Percentiles rank a stretch among this genome's conserved stretches.
These are phyloP conservation scores for Caligus rogercresseyi DNA, from an alignment of 1,140 invertebrate genomes.

Conservation along the genomic window DNA sequence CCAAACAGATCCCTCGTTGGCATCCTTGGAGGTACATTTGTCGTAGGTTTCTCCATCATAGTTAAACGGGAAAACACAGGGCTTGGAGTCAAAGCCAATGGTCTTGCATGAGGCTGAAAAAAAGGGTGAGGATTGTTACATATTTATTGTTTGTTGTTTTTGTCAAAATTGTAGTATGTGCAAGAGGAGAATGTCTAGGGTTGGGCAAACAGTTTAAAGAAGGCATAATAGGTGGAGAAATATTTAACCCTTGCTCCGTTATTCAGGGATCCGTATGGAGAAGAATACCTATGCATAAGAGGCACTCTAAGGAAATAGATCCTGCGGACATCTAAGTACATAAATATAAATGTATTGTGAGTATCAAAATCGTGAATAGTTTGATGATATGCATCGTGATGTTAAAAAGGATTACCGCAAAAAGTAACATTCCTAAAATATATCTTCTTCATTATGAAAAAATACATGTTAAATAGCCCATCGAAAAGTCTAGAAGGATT, in stretches of 20 bases:
- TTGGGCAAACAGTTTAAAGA: background rate
- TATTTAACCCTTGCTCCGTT: background rate
- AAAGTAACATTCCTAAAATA: too few relatives aligned
- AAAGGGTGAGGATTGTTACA: background rate
- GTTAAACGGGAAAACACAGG: slow-evolving; percentile 5
- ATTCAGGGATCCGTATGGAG: background rate
- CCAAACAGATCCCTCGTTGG: background rate
- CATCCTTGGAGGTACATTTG: slow-evolving; percentile 4
- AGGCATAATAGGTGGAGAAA: background rate
- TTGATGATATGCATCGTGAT: too few relatives aligned
- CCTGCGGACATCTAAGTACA: too few relatives aligned
- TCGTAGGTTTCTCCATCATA: background rate
- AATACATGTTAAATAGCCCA: too few relatives aligned
- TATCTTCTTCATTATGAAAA: too few relatives aligned
- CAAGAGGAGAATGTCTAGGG: background rate
- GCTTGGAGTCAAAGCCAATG: background rate
- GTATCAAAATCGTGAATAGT: too few relatives aligned
- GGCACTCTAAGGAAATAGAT: too few relatives aligned
- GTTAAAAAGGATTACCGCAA: too few relatives aligned
- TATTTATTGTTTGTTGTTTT: too few relatives aligned
- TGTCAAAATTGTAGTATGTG: too few relatives aligned
- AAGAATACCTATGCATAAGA: background rate
- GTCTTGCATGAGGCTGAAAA: slow-evolving; percentile 15
- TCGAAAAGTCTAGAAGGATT: too few relatives aligned
- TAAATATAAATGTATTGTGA: too few relatives aligned